Evolutionary conservation across 64 coral and sea anemone species (phyloP).

Genomic region (Cladopsammia gracilis): DNA sequence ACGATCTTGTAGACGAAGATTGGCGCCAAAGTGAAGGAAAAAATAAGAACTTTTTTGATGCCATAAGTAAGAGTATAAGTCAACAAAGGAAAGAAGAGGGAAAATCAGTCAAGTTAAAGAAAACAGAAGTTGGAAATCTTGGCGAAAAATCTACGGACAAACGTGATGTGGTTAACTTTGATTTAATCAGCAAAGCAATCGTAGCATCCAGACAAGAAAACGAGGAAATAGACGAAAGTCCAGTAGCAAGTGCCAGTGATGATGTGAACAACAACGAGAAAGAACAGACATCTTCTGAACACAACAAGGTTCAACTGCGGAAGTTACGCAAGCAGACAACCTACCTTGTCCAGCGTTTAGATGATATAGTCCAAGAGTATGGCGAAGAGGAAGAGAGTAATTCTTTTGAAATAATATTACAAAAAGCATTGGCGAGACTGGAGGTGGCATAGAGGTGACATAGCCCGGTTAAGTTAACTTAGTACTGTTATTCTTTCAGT

Average conservation of each 20-base stretch:
- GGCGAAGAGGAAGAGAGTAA: not conserved
- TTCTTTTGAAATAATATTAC: not conserved
- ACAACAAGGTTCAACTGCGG: not conserved
- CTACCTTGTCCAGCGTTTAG: not conserved
- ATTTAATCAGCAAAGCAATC: not conserved
- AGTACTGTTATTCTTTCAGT: too few species aligned
- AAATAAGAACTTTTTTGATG: not conserved
- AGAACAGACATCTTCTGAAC: too few species aligned
- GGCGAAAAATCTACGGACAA: not conserved
- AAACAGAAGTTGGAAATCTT: not conserved
- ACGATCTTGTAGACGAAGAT: slow-evolving; percentile 24
- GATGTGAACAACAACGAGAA: not conserved
- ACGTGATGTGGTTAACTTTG: not conserved
- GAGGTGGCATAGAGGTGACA: too few species aligned
- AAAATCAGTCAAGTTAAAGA: not conserved
- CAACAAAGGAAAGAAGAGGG: not conserved
- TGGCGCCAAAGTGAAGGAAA: not conserved
- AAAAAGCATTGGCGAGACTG: too few species aligned
- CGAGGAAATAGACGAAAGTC: not conserved
- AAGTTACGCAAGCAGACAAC: not conserved
- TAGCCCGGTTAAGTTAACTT: too few species aligned
- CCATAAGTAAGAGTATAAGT: not conserved
- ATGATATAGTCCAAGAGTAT: not conserved
- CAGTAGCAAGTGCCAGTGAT: not conserved
- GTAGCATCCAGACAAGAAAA: not conserved